A percentile compares a stretch with the other conserved stretches of the same genome.
phyloP scores from a whole-genome alignment of 2,797 vertebrate species.

The Hydrocynus forskahlii region DNA sequence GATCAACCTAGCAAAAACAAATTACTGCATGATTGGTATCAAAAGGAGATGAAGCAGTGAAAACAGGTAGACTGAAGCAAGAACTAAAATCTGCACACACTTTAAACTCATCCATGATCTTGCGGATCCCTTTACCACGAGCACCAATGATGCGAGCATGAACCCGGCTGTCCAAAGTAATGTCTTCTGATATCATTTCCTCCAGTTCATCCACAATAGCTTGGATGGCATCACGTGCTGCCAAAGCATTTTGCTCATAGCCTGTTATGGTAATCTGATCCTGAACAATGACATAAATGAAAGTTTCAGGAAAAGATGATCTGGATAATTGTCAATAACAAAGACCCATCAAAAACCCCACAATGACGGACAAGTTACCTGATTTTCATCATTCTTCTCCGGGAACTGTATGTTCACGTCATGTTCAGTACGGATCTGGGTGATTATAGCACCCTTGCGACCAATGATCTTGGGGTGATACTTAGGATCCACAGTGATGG shows the following conservation, averaged over 20 bases:
- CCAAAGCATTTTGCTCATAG: slow-evolving; percentile 93
- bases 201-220: slow-evolving; percentile 92
- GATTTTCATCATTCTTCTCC: slow-evolving; percentile 95
- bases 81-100: slow-evolving; percentile 68
- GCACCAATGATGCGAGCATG: slow-evolving; percentile 96
- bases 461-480: slow-evolving; percentile 99
- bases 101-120: slow-evolving; percentile 99
- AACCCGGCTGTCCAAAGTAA: slow-evolving; percentile 92
- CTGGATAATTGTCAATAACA: background rate
- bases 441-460: slow-evolving; percentile 96
- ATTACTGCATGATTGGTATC: background rate
- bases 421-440: slow-evolving; percentile 92
- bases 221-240: slow-evolving; percentile 93
- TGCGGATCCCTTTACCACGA: slow-evolving; percentile 96
- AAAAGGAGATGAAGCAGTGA: background rate
- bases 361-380: slow-evolving; percentile 72
- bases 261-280: slow-evolving; percentile 98
- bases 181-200: slow-evolving; percentile 95
- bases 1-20: slow-evolving; percentile 85
- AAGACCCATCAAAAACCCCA: background rate
- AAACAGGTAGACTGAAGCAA: background rate
- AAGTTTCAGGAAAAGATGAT: background rate
- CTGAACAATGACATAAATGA: slow-evolving; percentile 61
- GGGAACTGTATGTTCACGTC: slow-evolving; percentile 98
- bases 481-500: slow-evolving; percentile 95